phyloP scores from a whole-genome alignment of 2,888 invertebrate species.

The Drosophila cognata region DNA sequence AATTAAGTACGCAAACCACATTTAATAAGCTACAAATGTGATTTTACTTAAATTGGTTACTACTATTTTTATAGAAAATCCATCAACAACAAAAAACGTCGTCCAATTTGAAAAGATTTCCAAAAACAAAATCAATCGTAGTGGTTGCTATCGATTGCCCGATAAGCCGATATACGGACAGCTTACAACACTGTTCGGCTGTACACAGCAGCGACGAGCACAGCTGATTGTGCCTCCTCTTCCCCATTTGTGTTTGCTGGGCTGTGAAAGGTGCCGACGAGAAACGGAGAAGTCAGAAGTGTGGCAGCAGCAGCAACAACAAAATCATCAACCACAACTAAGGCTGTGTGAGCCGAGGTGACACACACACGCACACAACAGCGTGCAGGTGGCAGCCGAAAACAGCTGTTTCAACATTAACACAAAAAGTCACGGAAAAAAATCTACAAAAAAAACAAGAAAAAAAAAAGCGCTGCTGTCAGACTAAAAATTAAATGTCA shows the following conservation, averaged over 20 bases:
- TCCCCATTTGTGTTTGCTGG: constrained; percentile 45
- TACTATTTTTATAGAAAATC: constrained; percentile 62
- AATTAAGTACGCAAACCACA: constrained; percentile 44
- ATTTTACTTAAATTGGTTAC: constrained; percentile 52
- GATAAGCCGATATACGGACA: constrained; percentile 41
- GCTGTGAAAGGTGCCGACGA: constrained; percentile 44
- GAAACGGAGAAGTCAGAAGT: constrained; percentile 39
- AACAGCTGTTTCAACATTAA: constrained; percentile 77
- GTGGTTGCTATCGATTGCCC: constrained; percentile 54
- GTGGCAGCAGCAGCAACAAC: constrained; percentile 31
- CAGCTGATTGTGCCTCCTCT: constrained; percentile 59
- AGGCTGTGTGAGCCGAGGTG: constrained; percentile 62
- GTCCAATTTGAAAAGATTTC: constrained; percentile 42
- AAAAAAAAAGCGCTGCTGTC: constrained; percentile 28
- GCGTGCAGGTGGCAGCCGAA: constrained; percentile 50
- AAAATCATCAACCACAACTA: constrained; percentile 16
- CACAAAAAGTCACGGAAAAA: constrained; percentile 36
- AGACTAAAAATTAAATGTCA: constrained; percentile 39
- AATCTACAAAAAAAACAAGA: constrained; percentile 32
- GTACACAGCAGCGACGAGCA: constrained; percentile 31
- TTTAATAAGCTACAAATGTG: constrained; percentile 38
- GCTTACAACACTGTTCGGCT: constrained; percentile 60
- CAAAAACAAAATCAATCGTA: constrained; percentile 1
- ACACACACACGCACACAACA: constrained; percentile 44
- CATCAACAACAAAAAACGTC: constrained; percentile 28